Conservation (phyloP, 2,113 vertebrate species). For the Psittacara wagleri region DNA sequence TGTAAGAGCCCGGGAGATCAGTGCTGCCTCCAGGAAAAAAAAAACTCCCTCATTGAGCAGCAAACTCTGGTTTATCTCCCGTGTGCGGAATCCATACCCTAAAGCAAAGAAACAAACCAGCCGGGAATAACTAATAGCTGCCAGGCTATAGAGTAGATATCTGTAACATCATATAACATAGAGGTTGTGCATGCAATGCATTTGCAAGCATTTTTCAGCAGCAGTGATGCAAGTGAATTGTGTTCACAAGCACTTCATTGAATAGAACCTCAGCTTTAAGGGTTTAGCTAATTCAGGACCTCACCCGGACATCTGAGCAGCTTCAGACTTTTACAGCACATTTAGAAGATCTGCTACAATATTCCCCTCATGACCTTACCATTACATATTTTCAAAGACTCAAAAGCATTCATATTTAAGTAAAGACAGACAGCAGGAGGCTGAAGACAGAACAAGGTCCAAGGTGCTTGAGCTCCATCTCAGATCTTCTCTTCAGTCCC, state of each 20-base stretch:
- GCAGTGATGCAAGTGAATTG: background rate
- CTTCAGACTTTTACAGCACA: background rate
- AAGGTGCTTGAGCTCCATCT: background rate
- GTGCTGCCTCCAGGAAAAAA: slow-evolving; percentile 49
- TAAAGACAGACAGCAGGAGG: background rate
- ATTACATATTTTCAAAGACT: background rate
- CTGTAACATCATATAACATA: background rate
- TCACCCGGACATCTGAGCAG: background rate
- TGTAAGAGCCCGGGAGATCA: background rate
- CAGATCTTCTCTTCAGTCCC: background rate
- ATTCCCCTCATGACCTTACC: background rate
- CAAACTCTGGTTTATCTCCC: background rate
- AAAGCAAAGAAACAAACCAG: background rate
- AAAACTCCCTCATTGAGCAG: slow-evolving; percentile 27
- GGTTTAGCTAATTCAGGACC: background rate
- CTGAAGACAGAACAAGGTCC: background rate
- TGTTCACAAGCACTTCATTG: background rate
- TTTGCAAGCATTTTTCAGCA: background rate
- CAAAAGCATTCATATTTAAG: background rate
- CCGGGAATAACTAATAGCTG: background rate
- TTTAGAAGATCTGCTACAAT: background rate
- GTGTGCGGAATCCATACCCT: background rate
- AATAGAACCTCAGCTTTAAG: background rate
- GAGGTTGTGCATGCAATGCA: background rate
- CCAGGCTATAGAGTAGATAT: too few species aligned